Conservation (phyloP, 1,140 invertebrate genomes). For the Cherax destructor region DNA sequence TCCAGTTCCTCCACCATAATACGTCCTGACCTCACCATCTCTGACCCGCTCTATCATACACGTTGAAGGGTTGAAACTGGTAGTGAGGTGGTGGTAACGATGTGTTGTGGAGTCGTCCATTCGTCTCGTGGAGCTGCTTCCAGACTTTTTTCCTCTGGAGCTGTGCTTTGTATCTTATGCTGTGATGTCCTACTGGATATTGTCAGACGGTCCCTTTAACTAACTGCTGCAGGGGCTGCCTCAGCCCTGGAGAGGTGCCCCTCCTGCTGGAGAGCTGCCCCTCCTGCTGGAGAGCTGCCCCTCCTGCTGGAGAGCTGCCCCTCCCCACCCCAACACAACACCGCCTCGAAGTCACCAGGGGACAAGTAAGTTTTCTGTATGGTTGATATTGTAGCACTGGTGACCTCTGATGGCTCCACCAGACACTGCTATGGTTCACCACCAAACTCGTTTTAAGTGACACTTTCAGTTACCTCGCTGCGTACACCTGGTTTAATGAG, state of each 20-base stretch:
- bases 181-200: too few relatives aligned
- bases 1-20: constrained; percentile 32
- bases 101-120: too few relatives aligned
- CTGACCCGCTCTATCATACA: not conserved
- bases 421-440: not conserved
- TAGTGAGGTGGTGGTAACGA: too few relatives aligned
- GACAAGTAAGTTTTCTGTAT: not conserved
- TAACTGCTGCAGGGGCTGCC: not conserved
- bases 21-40: constrained; percentile 22
- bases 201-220: too few relatives aligned
- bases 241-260: too few relatives aligned
- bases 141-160: too few relatives aligned
- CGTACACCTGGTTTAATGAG: not conserved
- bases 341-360: not conserved
- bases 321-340: not conserved
- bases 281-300: not conserved
- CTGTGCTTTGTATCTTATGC: too few relatives aligned
- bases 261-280: too few relatives aligned
- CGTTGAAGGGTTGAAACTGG: too few relatives aligned
- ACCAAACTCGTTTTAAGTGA: not conserved
- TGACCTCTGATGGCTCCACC: not conserved
- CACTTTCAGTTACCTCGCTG: not conserved
- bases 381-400: too few relatives aligned
- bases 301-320: not conserved
- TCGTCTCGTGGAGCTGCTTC: too few relatives aligned